Percentiles rank a stretch among this genome's conserved stretches.
These are phyloP conservation scores for Leptosomus discolor DNA, from an alignment of 2,113 vertebrate genomes.

Conservation along the genomic window DNA sequence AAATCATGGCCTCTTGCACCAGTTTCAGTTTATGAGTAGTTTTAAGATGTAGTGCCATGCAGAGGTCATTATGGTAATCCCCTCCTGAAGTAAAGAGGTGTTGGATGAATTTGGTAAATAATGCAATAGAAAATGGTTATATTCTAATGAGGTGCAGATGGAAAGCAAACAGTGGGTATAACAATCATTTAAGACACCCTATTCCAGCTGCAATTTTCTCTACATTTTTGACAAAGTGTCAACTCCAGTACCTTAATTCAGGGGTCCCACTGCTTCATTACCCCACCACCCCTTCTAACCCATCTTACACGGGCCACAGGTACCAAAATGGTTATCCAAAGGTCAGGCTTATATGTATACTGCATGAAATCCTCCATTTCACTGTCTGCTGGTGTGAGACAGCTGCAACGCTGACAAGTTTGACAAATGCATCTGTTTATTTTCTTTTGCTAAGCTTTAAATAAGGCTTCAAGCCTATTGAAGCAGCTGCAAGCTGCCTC, in stretches of 20 bases:
- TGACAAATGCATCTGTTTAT: fast-evolving
- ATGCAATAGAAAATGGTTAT: background rate
- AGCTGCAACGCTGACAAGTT: background rate
- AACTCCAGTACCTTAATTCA: background rate
- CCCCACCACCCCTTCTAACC: background rate
- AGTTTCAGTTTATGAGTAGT: background rate
- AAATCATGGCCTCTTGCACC: background rate
- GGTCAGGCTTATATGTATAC: background rate
- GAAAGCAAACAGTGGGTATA: background rate
- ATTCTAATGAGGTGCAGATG: background rate
- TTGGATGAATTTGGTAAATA: background rate
- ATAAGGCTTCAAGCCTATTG: background rate
- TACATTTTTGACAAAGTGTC: background rate
- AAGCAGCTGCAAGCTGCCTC: background rate
- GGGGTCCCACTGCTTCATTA: background rate
- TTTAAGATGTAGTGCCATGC: background rate
- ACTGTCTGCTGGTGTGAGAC: background rate
- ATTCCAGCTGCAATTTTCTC: background rate
- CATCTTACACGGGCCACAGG: background rate
- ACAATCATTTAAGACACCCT: background rate
- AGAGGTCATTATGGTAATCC: background rate
- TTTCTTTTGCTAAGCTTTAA: background rate
- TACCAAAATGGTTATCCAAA: background rate
- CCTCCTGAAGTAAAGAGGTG: background rate
- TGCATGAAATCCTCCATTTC: background rate